Base-by-base conservation (phyloP, 2,888 invertebrate genomes). In the Pseudococcus jackbeardsleyi region DNA sequence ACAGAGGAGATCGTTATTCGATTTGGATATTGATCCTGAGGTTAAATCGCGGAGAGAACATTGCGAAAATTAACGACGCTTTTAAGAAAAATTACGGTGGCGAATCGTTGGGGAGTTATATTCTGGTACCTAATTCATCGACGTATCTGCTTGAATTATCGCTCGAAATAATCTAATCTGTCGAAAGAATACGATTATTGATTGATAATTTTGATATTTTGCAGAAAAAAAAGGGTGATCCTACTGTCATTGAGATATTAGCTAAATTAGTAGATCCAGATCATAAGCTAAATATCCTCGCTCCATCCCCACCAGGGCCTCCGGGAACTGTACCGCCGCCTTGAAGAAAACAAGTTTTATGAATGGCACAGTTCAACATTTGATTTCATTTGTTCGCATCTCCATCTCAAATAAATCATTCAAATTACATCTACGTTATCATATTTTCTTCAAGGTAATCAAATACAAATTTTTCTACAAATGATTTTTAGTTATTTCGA, bases 281-380 rank as follows among this genome's bases (percentile, higher is more conserved):
- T 22, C 68, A 68, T 26, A 68, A 68, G 26, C 15, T 68, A 26
- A 22, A 26, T 26, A 68, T 68, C 9, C 3, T 26, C 0, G 68
- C 68, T 68, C 68, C 68, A 11, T 26, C 68, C 1, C 68, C 68
- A 26, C 11, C 26, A 15, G 68, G 68, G 26, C 26, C 68, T 11
- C 68, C 68, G 3, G 68, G 68, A 26, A 68, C 68, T 26, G 68
- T 68, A 68, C 68, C 68, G 3, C 68, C 68, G 26, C 68, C 68
- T 3, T 68, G 26, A 33, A 33, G 26, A 33, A 26, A 26, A 26
- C 59, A 50, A 15, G 4, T 0, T 15, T 2, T 42, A 8, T 5
- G 42, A 42, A 9, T 8, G 42, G 5, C 3, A 42, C 6, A 8
- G 7, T 9, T 42, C 42, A 42, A 42, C 42, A 42, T 42, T 0